phyloP scores from a whole-genome alignment of 2,888 invertebrate genomes.

The Euplexia lucipara region DNA sequence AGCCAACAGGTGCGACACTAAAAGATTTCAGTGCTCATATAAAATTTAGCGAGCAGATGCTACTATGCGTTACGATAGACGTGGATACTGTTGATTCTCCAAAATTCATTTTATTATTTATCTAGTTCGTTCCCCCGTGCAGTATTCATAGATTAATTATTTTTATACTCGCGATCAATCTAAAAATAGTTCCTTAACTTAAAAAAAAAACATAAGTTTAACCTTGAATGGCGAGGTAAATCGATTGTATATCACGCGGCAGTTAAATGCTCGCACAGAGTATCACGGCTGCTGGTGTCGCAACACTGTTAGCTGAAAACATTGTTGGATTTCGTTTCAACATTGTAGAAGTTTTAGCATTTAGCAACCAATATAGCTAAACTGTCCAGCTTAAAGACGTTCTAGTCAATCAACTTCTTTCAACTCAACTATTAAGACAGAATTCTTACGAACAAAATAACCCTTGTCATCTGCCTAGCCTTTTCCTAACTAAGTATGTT shows the following conservation, averaged over 20 bases:
- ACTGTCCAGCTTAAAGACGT: background rate
- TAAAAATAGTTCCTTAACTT: slow-evolving; percentile 30
- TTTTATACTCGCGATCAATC: background rate
- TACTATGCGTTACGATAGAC: background rate
- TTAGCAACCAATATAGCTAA: background rate
- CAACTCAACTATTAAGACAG: background rate
- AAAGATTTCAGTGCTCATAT: slow-evolving; percentile 1
- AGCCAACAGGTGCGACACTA: slow-evolving; percentile 30
- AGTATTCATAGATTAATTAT: background rate
- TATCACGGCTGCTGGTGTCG: slow-evolving; percentile 27
- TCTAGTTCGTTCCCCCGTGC: background rate
- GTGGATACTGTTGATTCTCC: background rate
- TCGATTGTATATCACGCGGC: slow-evolving; percentile 35
- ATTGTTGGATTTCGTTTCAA: slow-evolving; percentile 23
- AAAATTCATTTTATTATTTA: background rate
- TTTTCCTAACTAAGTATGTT: no score
- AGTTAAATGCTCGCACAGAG: slow-evolving; percentile 26
- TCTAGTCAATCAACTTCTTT: background rate
- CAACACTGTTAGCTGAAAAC: slow-evolving; percentile 40
- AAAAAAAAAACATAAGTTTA: slow-evolving; percentile 20
- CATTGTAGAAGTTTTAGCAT: slow-evolving; percentile 5
- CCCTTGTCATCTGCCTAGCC: background rate
- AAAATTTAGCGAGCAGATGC: background rate
- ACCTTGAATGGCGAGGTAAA: slow-evolving; percentile 46
- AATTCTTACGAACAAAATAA: background rate